Evolutionary conservation across 2,113 vertebrate species (phyloP).

Genomic region (Helogale parvula): DNA sequence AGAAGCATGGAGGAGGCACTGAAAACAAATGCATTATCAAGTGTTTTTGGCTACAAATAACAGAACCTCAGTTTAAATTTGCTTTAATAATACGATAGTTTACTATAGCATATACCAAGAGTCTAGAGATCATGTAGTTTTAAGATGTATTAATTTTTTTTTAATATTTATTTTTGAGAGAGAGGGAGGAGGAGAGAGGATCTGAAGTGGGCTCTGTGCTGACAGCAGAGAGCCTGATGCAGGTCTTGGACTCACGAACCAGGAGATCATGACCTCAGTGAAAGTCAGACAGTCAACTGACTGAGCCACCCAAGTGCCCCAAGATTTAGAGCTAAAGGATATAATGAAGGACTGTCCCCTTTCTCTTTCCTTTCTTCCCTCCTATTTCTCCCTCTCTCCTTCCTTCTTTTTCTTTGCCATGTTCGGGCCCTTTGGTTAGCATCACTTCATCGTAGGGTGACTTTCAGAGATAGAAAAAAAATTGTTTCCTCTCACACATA

Average conservation of each 20-base stretch:
- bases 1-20: background rate
- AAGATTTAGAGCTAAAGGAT: background rate
- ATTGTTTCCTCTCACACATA: background rate
- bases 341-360: background rate
- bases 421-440: background rate
- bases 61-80: background rate
- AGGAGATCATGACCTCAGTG: no score
- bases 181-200: no score
- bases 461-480: background rate
- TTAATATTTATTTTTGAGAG: no score
- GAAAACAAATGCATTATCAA: background rate
- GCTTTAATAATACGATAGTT: background rate
- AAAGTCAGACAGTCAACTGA: no score
- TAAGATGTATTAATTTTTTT: background rate
- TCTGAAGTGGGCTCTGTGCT: no score
- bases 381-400: background rate
- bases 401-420: background rate
- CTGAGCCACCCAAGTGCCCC: no score
- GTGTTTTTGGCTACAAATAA: background rate
- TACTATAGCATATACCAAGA: background rate
- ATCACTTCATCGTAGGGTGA: background rate
- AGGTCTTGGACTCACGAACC: no score
- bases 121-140: background rate
- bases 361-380: background rate
- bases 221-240: no score